Evolutionary conservation across 2,888 invertebrate species (phyloP), one percentile per base, ranked within the genome.

Genomic region (Physocephala rufipes): DNA sequence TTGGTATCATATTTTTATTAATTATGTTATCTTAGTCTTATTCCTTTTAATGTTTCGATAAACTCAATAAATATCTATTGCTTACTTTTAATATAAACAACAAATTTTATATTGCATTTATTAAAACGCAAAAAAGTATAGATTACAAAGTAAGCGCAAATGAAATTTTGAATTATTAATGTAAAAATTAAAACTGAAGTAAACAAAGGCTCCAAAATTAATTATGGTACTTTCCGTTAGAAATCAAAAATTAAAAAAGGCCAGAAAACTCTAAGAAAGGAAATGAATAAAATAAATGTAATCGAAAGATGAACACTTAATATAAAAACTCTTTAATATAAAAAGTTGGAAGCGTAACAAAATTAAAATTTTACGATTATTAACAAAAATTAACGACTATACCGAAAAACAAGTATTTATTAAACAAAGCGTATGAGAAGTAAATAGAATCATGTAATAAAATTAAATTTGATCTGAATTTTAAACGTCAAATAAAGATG

Each of bases 401-500:
- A 64, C 55, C 66, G 58, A 30, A 66, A 75, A 75, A 72, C 70
- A 73, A 51, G 62, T 71, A 65, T 70, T 69, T 65, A 70, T 59
- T 67, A 74, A 72, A 53, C 47, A 36, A 69, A 58, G 28, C 58
- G 26, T 28, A 13, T 58, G 3, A 58, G 28, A 74, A 74, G 76
- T n/a, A n/a, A 67, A 68, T 71, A 76, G 75, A 80, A 79, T 77
- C 75, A 78, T 80, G 76, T 79, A 76, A 78, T 75, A 76, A 80
- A 13, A 79, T 79, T 76, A 69, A 62, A 61, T 19, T 51, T 49
- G 51, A 77, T 74, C 73, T 66, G 73, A 77, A 82, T 81, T 81
- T 81, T 81, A 82, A 81, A 80, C 78, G 78, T 82, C 81, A 81
- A 82, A 82, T 82, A 82, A 81, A 82, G 82, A 81, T 80, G 82